phyloP scores from a whole-genome alignment of 2,113 vertebrate genomes.

The Oryzias javanicus region DNA sequence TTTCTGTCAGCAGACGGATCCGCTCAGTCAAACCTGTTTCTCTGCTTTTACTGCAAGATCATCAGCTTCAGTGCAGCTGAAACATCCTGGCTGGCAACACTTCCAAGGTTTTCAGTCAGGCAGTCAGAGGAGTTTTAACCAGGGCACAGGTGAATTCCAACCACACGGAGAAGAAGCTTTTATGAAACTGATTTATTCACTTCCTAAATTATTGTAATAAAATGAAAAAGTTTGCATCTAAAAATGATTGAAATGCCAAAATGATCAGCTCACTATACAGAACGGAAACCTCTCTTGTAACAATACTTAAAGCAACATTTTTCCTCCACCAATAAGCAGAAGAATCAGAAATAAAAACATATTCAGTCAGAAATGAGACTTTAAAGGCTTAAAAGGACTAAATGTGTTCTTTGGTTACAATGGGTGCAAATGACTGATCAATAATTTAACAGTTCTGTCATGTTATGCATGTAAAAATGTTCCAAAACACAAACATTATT shows the following conservation, averaged over 20 bases:
- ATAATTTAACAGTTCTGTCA: not conserved
- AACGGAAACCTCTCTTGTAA: conserved; percentile 32
- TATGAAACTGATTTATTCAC: conserved; percentile 42
- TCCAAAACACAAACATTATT: no score
- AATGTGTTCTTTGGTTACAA: not conserved
- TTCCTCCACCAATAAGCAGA: conserved; percentile 25
- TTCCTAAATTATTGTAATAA: conserved; percentile 76
- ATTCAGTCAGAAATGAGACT: conserved; percentile 3
- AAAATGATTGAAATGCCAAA: conserved; percentile 35
- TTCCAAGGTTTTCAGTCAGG: not conserved
- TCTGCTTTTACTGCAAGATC: conserved; percentile 8
- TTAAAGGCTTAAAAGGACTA: conserved; percentile 6
- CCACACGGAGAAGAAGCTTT: not conserved
- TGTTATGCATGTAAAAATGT: no score
- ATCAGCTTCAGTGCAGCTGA: no score
- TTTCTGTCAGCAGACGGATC: conserved; percentile 20
- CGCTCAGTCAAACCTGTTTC: conserved; percentile 16
- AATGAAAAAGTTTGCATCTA: conserved; percentile 69
- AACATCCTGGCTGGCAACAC: no score
- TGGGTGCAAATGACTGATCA: not conserved
- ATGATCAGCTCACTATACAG: conserved; percentile 61
- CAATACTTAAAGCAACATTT: conserved; percentile 52
- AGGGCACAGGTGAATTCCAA: no score
- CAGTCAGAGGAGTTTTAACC: no score
- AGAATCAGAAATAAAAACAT: conserved; percentile 5